Base-by-base conservation (phyloP, 2,888 invertebrate genomes). In the Willowsia nigromaculata region DNA sequence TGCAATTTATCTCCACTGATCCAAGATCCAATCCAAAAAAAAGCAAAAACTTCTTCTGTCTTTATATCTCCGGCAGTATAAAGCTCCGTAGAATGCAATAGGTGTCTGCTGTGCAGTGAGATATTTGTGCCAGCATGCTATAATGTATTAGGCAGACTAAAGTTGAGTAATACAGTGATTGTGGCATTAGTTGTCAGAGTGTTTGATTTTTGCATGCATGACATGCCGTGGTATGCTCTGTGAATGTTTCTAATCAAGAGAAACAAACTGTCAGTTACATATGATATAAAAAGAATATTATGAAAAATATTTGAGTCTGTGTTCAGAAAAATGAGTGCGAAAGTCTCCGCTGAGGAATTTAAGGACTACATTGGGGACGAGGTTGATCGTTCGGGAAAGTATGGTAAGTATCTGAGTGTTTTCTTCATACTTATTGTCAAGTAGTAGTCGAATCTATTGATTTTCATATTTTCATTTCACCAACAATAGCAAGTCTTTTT, bases 321-420 rank as follows among this genome's bases (percentile, higher is more conserved):
- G 40, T 50, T 13, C 25, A 25, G 9, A 13, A 90, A 88, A 80
- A 91, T 91, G 91, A 91, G 91, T 90, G 91, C 90, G 15, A 91
- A 91, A 89, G 88, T 90, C 11, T 88, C 90, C 7, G 92, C 91
- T 4, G 91, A 91, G 40, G 91, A 91, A 80, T 84, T 85, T 53
- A 68, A 87, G 53, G 83, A 62, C 18, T 88, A 40, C 22, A 68
- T 80, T n/a, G 83, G 87, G 22, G 92, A 91, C 78, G 88, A 90
- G 86, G 91, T 90, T 22, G 92, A 92, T 82, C 81, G 85, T 22
- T 83, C 90, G n/a, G 90, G 90, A 86, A 92, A 91, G 88, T 92
- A 90, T 74, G 92, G 92, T 92, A 88, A 91, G 87, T 85, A 59
- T 40, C n/a, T 30, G 33, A n/a, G n/a, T 68, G 37, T 68, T n/a